phyloP scores from a whole-genome alignment of 2,797 vertebrate genomes.

The Liparis tanakae region DNA sequence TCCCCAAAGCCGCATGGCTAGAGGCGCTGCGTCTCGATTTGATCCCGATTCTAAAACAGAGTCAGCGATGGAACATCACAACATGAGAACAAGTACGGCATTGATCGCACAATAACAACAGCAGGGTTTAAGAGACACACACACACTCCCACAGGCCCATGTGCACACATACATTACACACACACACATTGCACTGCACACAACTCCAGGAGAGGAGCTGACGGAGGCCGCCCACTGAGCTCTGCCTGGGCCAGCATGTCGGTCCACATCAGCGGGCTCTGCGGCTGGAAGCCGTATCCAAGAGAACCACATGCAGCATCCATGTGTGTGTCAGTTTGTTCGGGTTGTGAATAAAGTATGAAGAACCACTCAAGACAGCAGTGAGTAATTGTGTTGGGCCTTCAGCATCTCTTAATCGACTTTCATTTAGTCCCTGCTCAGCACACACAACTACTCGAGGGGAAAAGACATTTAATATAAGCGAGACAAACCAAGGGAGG shows the following conservation, averaged over 20 bases:
- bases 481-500: conserved; percentile 12
- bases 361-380: conserved; percentile 25
- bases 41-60: background rate
- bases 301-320: conserved; percentile 41
- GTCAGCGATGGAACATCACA: conserved; percentile 5
- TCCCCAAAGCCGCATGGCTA: too few species aligned
- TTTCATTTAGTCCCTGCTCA: conserved; percentile 40
- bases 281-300: conserved; percentile 26
- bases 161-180: too few species aligned
- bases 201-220: conserved; percentile 16
- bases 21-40: conserved; percentile 2
- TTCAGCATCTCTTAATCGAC: conserved; percentile 51
- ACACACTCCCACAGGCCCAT: conserved; percentile 3
- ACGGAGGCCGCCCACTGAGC: background rate
- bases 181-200: conserved; percentile 39
- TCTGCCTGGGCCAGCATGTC: conserved; percentile 41
- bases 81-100: conserved; percentile 12
- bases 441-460: conserved; percentile 2
- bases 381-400: conserved; percentile 22
- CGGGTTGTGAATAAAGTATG: conserved; percentile 33
- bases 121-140: conserved; percentile 11
- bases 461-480: conserved; percentile 7
- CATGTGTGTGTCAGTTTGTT: conserved; percentile 30
- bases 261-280: conserved; percentile 13
- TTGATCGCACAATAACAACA: conserved; percentile 22